Conservation (phyloP, 2,113 vertebrate genomes). For the Platichthys stellatus region DNA sequence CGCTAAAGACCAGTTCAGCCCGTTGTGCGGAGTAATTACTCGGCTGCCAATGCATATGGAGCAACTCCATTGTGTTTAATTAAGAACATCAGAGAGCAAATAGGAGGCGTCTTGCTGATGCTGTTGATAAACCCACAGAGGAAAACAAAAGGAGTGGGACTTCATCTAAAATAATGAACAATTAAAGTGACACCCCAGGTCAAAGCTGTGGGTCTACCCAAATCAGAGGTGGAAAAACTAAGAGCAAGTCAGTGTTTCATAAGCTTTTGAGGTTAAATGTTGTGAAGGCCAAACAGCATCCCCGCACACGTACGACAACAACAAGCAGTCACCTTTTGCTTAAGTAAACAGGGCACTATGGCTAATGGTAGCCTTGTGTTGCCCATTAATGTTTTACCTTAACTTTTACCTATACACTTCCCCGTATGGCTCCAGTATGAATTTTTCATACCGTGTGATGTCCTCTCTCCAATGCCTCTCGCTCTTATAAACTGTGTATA, state of each 20-base stretch:
- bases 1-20: conserved; percentile 41
- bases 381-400: conserved; percentile 64
- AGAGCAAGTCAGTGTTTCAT: neutral
- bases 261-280: neutral
- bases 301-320: neutral
- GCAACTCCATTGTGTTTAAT: conserved; percentile 66
- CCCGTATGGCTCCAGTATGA: conserved; percentile 46
- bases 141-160: conserved; percentile 32
- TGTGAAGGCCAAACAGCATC: neutral
- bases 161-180: conserved; percentile 14
- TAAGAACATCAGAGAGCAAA: conserved; percentile 58
- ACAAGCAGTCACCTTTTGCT: neutral
- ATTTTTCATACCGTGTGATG: conserved; percentile 58
- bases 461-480: conserved; percentile 17
- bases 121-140: conserved; percentile 30
- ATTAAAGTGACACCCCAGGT: conserved; percentile 8
- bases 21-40: conserved; percentile 63
- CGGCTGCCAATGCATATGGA: conserved; percentile 60
- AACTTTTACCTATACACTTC: conserved; percentile 48
- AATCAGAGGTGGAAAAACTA: neutral
- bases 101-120: conserved; percentile 33
- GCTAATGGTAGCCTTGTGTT: conserved; percentile 49
- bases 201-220: neutral
- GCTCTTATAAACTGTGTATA: conserved; percentile 17
- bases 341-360: conserved; percentile 44